Conservation (phyloP, 2,888 invertebrate genomes). For the Tenthredo scrophulariae region DNA sequence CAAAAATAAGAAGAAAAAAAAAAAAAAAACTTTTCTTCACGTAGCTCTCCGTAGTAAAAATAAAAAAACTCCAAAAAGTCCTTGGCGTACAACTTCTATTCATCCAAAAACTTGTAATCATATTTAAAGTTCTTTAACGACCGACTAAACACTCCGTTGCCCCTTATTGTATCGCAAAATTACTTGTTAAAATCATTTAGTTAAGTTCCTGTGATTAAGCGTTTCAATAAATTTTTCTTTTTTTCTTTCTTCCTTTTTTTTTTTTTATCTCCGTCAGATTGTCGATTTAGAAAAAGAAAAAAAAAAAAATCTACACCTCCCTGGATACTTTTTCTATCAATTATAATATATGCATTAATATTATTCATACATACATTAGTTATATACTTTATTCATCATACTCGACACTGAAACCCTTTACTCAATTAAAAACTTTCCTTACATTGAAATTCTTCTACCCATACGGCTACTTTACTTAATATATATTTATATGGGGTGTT, state of each 20-base stretch:
- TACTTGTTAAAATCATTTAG: slow-evolving; percentile 32
- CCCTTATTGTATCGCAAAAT: slow-evolving; percentile 10
- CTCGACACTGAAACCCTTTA: not conserved
- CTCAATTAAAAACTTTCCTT: not conserved
- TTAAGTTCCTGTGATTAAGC: not conserved
- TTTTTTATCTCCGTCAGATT: not conserved
- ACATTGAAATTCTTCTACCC: not conserved
- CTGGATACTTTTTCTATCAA: not conserved
- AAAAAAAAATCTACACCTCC: not conserved
- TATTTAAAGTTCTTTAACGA: slow-evolving; percentile 50
- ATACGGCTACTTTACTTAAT: not conserved
- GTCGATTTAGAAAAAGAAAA: not conserved
- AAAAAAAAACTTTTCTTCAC: not conserved
- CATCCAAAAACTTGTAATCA: slow-evolving; percentile 20
- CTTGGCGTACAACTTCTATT: not conserved
- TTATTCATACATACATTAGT: not conserved
- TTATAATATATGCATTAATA: not conserved
- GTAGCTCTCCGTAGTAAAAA: not conserved
- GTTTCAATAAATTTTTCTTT: not conserved
- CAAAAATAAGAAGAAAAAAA: not conserved
- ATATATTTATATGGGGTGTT: not conserved
- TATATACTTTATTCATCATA: not conserved
- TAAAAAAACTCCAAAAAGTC: slow-evolving; percentile 4
- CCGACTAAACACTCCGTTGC: slow-evolving; percentile 11
- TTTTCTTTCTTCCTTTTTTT: not conserved